Base-by-base conservation (phyloP, 2,797 vertebrate genomes). In the Odontamblyopus rebecca region DNA sequence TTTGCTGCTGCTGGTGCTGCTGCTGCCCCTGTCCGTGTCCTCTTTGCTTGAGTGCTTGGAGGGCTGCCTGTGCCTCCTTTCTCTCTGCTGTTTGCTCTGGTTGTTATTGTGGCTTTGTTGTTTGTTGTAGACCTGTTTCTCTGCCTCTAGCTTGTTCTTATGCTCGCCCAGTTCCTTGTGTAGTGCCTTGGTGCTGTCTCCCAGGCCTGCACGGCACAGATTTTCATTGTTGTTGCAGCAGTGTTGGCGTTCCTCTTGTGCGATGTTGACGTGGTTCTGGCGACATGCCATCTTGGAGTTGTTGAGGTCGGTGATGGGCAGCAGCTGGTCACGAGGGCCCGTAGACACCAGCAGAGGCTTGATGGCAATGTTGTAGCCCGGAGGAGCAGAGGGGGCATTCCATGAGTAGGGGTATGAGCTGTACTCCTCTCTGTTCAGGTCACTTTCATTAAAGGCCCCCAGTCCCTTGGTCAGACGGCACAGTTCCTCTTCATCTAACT, bases 231-330 rank as follows among this genome's bases (percentile, higher is more conserved):
- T 95, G 88, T 92, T 94, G 64, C 93, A 84, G 0, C 94, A 95
- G 84, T 96, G 95, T 76, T 94, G 95, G 27, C 81, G 80, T 78
- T 92, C 89, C 57, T 97, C 97, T 81, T 98, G 95, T 61, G 95
- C 96, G 0, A 93, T 95, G 84, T 98, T 98, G 86, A 95, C 96
- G 23, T 94, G 95, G 92, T 98, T 99, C 86, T 98, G 97, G 72
- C 81, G 95, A 86, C 93, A 96, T 41, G 95, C 93, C 71, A 95
- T 94, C 86, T 94, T 97, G 70, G 94, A 86, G 0, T 95, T 96
- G 77, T 93, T 93, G 57, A 97, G 89, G 54, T 96, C 95, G 0
- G 95, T 96, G 73, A 95, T 95, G 41, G 93, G 95, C 35, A 95
- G 89, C 1, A 94, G 93, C 74, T 96, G 94, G 27, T 75, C 73